Conservation (phyloP, 2,113 vertebrate species). For the Poicephalus meyeri region DNA sequence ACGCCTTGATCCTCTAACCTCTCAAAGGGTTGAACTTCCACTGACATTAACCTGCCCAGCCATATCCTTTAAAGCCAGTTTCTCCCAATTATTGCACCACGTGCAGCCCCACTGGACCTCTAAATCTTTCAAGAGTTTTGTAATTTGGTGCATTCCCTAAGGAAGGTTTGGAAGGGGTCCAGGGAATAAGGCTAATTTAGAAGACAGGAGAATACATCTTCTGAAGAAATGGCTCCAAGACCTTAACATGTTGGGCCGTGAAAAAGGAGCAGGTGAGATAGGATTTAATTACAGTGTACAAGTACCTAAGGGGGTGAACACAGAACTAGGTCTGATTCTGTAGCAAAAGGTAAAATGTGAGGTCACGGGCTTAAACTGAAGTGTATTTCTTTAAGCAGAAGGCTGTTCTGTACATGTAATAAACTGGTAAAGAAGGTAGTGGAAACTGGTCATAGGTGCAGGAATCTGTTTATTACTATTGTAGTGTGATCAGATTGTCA, state of each 20-base stretch:
- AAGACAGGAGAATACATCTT: neutral
- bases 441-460: neutral
- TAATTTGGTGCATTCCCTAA: slow-evolving; percentile 60
- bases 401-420: neutral
- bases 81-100: neutral
- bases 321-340: neutral
- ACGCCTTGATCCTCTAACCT: neutral
- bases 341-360: slow-evolving; percentile 18
- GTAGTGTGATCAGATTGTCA: neutral
- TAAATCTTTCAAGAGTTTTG: slow-evolving; percentile 61
- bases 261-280: slow-evolving; percentile 55
- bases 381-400: neutral
- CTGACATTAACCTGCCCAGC: slow-evolving; percentile 47
- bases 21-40: neutral
- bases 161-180: slow-evolving; percentile 53
- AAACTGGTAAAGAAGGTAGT: neutral
- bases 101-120: slow-evolving; percentile 11
- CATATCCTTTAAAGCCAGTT: neutral
- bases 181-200: slow-evolving; percentile 37
- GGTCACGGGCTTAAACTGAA: neutral
- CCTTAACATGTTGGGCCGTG: slow-evolving; percentile 50
- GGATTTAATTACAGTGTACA: slow-evolving; percentile 53
- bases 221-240: slow-evolving; percentile 59
- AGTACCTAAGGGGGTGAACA: slow-evolving; percentile 37
- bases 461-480: neutral